Evolutionary conservation across 1,140 invertebrate species (phyloP).

Genomic region (Copidosoma floridanum): DNA sequence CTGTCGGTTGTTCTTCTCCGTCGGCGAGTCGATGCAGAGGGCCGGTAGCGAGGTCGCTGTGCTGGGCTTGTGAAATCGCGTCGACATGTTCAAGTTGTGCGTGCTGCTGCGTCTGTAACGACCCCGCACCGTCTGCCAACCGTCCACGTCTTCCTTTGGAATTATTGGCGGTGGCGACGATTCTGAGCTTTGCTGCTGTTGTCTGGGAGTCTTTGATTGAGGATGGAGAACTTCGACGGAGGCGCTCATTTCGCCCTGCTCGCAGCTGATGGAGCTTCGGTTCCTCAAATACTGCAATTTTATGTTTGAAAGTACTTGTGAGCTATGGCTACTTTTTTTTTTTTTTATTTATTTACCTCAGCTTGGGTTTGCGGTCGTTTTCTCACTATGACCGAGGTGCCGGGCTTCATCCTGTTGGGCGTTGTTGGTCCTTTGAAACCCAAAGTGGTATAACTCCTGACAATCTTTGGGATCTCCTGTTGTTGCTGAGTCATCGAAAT

Average conservation of each 20-base stretch:
- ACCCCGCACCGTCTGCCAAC: constrained; percentile 68
- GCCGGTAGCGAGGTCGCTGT: constrained; percentile 62
- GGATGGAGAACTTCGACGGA: constrained; percentile 45
- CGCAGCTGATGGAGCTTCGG: constrained; percentile 26
- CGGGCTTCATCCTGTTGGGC: constrained; percentile 38
- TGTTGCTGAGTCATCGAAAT: constrained; percentile 32
- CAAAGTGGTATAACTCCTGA: constrained; percentile 51
- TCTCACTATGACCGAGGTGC: constrained; percentile 41
- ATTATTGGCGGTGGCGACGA: no score
- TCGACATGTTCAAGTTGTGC: constrained; percentile 51
- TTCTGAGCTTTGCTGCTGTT: constrained; percentile 25
- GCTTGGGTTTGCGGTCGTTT: constrained; percentile 33
- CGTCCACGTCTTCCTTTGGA: constrained; percentile 52
- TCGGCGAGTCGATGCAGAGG: constrained; percentile 53
- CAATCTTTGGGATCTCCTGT: constrained; percentile 41
- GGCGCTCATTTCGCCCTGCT: constrained; percentile 38
- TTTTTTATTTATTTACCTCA: no score
- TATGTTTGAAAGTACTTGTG: no score
- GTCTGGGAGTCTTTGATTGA: background rate
- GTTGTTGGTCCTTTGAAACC: constrained; percentile 35
- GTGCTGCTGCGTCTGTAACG: constrained; percentile 52
- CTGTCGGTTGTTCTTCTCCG: constrained; percentile 38
- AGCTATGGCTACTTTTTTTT: no score
- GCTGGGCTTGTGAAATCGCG: constrained; percentile 58
- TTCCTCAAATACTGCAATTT: constrained; percentile 26